Evolutionary conservation across 2,888 invertebrate genomes (phyloP).

Genomic region (Notodonta dromedarius): DNA sequence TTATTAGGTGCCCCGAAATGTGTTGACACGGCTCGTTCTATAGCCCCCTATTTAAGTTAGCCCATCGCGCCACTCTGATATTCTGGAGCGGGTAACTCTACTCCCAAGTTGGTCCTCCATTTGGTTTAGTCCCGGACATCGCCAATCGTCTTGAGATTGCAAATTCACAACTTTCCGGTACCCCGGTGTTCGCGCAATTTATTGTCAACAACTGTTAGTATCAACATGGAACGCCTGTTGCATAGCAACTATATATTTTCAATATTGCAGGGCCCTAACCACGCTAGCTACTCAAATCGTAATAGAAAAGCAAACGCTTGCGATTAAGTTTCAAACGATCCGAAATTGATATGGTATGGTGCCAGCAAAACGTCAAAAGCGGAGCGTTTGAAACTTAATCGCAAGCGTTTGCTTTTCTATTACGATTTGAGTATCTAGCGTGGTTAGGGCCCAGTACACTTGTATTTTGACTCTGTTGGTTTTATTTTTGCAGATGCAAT

Average conservation of each 20-base stretch:
- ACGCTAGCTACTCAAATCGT: too few species aligned
- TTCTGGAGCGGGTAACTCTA: constrained; percentile 43
- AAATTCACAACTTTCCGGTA: constrained; percentile 41
- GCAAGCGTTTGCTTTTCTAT: too few species aligned
- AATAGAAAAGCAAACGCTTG: too few species aligned
- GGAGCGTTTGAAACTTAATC: too few species aligned
- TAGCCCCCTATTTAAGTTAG: constrained; percentile 59
- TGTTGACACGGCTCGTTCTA: constrained; percentile 34
- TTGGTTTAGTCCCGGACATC: constrained; percentile 44
- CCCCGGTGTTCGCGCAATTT: constrained; percentile 21
- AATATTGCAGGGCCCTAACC: too few species aligned
- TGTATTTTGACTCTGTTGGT: too few species aligned
- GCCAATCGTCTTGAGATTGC: constrained; percentile 47
- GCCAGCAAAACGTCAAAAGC: too few species aligned
- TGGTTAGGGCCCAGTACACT: too few species aligned
- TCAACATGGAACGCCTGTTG: constrained; percentile 24
- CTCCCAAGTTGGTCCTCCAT: constrained; percentile 48
- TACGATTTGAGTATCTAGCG: too few species aligned
- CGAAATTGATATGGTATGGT: too few species aligned
- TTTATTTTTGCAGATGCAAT: not conserved
- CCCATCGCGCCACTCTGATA: constrained; percentile 35
- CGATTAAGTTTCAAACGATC: too few species aligned
- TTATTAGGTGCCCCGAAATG: constrained; percentile 14
- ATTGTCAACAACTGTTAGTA: constrained; percentile 25
- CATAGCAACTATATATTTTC: constrained; percentile 16